Base-by-base conservation (phyloP, 2,113 vertebrate genomes). In the Lontra canadensis region DNA sequence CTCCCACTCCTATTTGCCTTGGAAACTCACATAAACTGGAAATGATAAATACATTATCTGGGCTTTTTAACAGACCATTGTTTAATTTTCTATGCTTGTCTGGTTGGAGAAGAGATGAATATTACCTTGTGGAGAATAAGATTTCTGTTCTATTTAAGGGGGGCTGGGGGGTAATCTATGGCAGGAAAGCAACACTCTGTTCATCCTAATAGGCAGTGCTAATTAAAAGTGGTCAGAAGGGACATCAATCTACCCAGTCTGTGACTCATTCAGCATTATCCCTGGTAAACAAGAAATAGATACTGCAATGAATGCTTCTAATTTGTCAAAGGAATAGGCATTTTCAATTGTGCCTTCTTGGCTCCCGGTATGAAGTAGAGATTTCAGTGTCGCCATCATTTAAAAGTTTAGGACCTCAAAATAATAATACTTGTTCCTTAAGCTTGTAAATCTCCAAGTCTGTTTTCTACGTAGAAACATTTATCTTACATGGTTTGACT, bases 181-280 rank as follows among this genome's bases (percentile, higher is more conserved):
- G 97, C 98, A 89, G 94, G 82, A 96, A 97, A 90, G 69, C 94
- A 65, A 85, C 69, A 90, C 93, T 97, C 92, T 57, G 96, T 96
- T 95, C 98, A 97, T 94, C 98, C 97, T 98, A 98, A 98, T 98
- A 98, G 98, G 97, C 98, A 98, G 0, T 52, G 81, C 98, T 98
- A 99, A 99, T 99, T 99, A 98, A 98, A 98, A 98, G 97, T 98
- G 98, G 97, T 98, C 79, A 97, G 96, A 97, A 98, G 97, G 97
- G 92, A 97, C 97, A 98, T 97, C 96, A 97, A 98, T 98, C 96
- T 97, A 97, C 96, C 95, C 44, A 96, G 97, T 95, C 92, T 97
- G 98, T 98, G 98, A 99, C 98, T 99, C 98, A 98, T 95, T 96
- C 97, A 93, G 36, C 84, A 98, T 97, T 94, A 98, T 91, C 96